Conservation (phyloP, 2,888 invertebrate genomes). For the Dorcus parallelipipedus region DNA sequence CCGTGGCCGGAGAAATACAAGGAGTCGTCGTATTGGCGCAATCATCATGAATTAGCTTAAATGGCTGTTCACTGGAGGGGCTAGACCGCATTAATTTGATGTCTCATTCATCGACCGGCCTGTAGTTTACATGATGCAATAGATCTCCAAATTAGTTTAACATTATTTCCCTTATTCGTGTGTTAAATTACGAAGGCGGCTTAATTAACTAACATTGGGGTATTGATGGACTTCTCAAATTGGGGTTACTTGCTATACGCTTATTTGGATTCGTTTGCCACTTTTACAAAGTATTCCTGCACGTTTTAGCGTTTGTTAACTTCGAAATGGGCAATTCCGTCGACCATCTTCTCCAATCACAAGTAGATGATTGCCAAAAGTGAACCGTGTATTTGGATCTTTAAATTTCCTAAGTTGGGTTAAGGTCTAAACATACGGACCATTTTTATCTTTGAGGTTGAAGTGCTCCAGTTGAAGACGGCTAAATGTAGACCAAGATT, state of each 20-base stretch:
- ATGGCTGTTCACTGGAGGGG: not conserved
- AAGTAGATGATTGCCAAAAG: too few species aligned
- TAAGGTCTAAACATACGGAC: too few species aligned
- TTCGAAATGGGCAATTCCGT: too few species aligned
- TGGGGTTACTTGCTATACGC: not conserved
- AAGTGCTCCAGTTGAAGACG: too few species aligned
- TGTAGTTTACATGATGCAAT: not conserved
- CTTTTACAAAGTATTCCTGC: too few species aligned
- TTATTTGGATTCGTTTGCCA: not conserved
- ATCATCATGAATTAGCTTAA: not conserved
- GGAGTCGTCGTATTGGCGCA: not conserved
- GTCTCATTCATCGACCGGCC: not conserved
- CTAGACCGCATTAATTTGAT: constrained; percentile 2
- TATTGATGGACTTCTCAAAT: not conserved
- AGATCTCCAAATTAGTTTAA: not conserved
- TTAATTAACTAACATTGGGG: not conserved
- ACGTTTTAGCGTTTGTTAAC: too few species aligned
- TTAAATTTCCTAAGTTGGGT: too few species aligned
- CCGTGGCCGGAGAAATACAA: too few species aligned
- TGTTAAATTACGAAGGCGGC: not conserved
- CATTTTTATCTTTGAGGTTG: too few species aligned
- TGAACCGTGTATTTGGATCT: too few species aligned
- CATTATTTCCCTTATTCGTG: not conserved
- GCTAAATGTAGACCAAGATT: too few species aligned
- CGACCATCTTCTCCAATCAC: too few species aligned